Evolutionary conservation across 2,113 vertebrate species (phyloP), one percentile per base, ranked within the genome.

Genomic region (Muscicapa adusta): DNA sequence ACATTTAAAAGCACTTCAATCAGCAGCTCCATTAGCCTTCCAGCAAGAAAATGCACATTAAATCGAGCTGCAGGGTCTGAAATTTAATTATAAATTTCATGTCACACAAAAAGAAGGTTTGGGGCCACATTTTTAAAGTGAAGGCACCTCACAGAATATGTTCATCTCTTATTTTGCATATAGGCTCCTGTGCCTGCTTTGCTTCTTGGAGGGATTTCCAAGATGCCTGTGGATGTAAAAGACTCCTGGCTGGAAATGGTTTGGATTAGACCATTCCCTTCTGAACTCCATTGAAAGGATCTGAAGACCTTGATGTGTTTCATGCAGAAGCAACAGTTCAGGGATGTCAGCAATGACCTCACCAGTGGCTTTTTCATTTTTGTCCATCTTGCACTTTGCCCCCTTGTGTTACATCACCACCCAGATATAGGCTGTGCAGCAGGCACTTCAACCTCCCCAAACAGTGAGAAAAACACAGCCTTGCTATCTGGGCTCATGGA

Each of bases 61-160:
- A 90, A 76, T 80, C n/a, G 15, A 91, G 93, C 95, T 97, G 94
- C 87, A 90, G 94, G 96, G 88, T 90, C 89, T 80, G 63, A 88
- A 89, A 85, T 84, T 71, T 74, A 95, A 95, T 90, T 89, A 85
- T 11, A 79, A 80, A 71, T 83, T 88, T 85, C 85, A 63, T 36
- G 3, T 88, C 73, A 60, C 40, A 25, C 75, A 67, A 91, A 96
- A 91, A 85, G 89, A 85, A 96, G 94, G 94, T 96, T 95, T 89
- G 91, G 68, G 95, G 94, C 81, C 94, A 96, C 75, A 60, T 70
- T 94, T 96, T 96, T 88, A 63, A 94, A 94, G 87, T 9, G 47
- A 89, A 94, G 85, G 47, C 1, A 0, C 78, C 89, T 91, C 67
- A 77, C 18, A 67, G 58, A 79, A 12, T 12, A 73, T 18, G 43